These are phyloP conservation scores for Actinernus sp. DNA, from an alignment of 92 coral and sea anemone species.

Conservation along the genomic window DNA sequence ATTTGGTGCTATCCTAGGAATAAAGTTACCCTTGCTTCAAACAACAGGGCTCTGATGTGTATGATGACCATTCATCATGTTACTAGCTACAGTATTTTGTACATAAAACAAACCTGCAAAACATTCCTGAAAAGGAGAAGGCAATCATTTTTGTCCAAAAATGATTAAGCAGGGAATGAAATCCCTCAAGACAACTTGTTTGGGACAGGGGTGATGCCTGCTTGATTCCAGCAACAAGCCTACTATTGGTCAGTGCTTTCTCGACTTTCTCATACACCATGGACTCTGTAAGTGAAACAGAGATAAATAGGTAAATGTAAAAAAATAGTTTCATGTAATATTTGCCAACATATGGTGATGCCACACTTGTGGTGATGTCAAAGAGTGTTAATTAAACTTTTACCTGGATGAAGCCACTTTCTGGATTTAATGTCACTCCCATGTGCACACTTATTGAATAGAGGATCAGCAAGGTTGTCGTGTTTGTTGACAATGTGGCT, in stretches of 20 bases:
- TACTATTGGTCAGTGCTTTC: neutral
- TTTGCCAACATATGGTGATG: too few relatives aligned
- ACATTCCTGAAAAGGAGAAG: slow-evolving; percentile 13
- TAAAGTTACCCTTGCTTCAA: too few relatives aligned
- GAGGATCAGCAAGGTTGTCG: slow-evolving; percentile 35
- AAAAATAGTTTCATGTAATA: too few relatives aligned
- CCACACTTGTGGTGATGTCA: too few relatives aligned
- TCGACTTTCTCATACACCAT: neutral
- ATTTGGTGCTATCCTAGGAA: too few relatives aligned
- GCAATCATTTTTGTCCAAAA: slow-evolving; percentile 17
- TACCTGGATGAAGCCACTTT: slow-evolving; percentile 15
- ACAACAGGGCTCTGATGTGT: too few relatives aligned
- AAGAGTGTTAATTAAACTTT: too few relatives aligned
- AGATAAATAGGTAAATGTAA: too few relatives aligned
- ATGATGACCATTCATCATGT: too few relatives aligned
- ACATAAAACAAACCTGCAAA: slow-evolving; percentile 21
- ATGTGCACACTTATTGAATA: slow-evolving; percentile 64
- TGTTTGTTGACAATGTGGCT: slow-evolving; percentile 58
- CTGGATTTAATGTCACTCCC: slow-evolving; percentile 24
- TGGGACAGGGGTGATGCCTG: slow-evolving; percentile 7
- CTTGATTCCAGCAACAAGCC: neutral
- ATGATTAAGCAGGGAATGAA: neutral
- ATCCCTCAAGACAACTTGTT: too few relatives aligned
- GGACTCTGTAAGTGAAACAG: neutral
- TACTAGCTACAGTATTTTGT: too few relatives aligned